Conservation (phyloP, 35 echinoderm and acorn worm species). For the Amphiura filiformis region DNA sequence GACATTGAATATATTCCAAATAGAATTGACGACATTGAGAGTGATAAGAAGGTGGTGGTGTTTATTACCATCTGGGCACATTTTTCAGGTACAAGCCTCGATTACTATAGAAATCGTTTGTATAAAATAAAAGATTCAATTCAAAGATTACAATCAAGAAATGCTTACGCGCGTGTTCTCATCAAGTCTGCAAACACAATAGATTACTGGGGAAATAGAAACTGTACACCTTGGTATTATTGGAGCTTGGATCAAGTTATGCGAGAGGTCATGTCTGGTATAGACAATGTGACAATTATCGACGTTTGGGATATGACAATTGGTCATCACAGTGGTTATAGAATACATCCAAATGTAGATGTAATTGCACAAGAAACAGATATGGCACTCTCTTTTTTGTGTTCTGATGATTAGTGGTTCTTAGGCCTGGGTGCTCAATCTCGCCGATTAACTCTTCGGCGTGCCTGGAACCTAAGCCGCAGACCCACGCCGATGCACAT, state of each 20-base stretch:
- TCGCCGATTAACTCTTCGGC: too few relatives aligned
- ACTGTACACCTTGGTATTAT: conserved; percentile 9
- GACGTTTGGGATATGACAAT: conserved; percentile 54
- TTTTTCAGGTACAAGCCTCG: conserved; percentile 12
- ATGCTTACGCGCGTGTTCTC: not conserved
- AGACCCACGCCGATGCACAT: too few relatives aligned
- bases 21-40: conserved; percentile 19
- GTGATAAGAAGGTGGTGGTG: conserved; percentile 1
- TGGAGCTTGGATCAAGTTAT: conserved; percentile 28
- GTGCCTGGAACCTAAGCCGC: too few relatives aligned
- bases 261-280: conserved; percentile 3
- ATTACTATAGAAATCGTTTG: conserved; percentile 23
- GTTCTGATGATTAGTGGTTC: too few relatives aligned
- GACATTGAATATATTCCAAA: conserved; percentile 18
- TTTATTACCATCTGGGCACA: conserved; percentile 33
- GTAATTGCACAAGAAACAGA: conserved; percentile 36
- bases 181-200: conserved; percentile 41
- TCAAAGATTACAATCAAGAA: not conserved
- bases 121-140: not conserved
- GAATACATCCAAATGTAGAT: conserved; percentile 6
- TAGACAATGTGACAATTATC: conserved; percentile 13
- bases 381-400: conserved; percentile 25
- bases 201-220: not conserved
- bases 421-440: too few relatives aligned
- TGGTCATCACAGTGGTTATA: not conserved